Evolutionary conservation across 2,113 vertebrate species (phyloP).

Genomic region (Cyprinodon variegatus): DNA sequence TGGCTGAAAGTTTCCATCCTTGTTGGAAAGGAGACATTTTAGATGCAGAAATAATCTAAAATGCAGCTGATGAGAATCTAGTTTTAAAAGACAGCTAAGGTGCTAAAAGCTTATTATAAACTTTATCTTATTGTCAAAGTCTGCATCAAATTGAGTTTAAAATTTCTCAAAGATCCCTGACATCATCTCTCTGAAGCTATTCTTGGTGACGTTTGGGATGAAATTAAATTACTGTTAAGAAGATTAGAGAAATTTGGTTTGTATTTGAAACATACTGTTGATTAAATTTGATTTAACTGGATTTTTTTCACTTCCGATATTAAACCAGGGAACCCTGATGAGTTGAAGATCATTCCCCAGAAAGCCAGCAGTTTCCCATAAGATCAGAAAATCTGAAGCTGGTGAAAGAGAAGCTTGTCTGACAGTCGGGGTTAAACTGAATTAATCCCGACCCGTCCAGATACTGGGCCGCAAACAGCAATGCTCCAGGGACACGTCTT

Average conservation of each 20-base stretch:
- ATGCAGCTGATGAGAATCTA: background rate
- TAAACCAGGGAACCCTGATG: too few relatives aligned
- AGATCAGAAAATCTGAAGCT: background rate
- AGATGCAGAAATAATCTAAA: background rate
- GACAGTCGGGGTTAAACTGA: background rate
- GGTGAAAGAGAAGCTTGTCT: background rate
- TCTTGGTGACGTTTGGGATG: too few relatives aligned
- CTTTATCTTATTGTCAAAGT: too few relatives aligned
- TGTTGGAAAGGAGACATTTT: background rate
- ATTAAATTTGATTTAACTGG: background rate
- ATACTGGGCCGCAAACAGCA: conserved; percentile 7
- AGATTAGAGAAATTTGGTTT: too few relatives aligned
- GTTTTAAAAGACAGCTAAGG: background rate
- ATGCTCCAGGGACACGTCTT: conserved; percentile 28
- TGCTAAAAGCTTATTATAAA: background rate
- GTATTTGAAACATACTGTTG: background rate
- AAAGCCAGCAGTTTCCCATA: background rate
- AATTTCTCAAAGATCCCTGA: too few relatives aligned
- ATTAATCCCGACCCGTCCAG: background rate
- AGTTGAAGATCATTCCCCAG: background rate
- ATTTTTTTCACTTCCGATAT: background rate
- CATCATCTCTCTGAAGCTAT: too few relatives aligned
- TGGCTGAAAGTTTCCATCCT: background rate
- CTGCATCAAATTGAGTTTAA: too few relatives aligned
- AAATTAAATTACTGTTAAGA: too few relatives aligned